Percentiles rank a stretch among this genome's conserved stretches.
Conservation (phyloP, 2,797 vertebrate genomes). For the Poeciliopsis gracilis region DNA sequence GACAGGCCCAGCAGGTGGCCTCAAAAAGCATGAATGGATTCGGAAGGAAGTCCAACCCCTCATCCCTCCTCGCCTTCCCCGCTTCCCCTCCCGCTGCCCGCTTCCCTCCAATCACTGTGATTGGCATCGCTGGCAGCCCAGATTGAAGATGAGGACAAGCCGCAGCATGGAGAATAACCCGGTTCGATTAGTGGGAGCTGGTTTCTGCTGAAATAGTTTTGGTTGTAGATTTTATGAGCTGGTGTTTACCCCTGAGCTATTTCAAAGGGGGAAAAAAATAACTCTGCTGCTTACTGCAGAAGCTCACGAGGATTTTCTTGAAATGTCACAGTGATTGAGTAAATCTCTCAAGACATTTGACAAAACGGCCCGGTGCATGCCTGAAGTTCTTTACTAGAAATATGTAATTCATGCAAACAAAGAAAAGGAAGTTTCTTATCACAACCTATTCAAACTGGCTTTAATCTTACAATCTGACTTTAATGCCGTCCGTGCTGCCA, state of each 20-base stretch:
- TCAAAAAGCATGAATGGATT: conserved; percentile 79
- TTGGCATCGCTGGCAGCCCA: conserved; percentile 78
- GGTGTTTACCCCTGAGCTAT: background rate
- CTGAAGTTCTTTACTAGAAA: background rate
- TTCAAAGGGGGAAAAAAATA: background rate
- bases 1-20: conserved; percentile 83
- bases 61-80: background rate
- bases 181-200: conserved; percentile 18
- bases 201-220: conserved; percentile 17
- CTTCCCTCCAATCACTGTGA: conserved; percentile 64
- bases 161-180: conserved; percentile 30
- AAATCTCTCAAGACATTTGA: background rate
- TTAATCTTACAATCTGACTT: background rate
- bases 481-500: background rate
- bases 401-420: background rate
- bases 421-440: background rate
- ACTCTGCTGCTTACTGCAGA: background rate
- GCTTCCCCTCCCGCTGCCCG: background rate
- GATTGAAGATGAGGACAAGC: conserved; percentile 71
- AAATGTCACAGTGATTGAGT: background rate
- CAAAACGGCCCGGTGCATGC: background rate
- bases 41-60: conserved; percentile 80
- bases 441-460: too few species aligned
- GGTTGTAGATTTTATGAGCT: conserved; percentile 5
- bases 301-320: background rate